Percentiles rank a stretch among this genome's conserved stretches.
Evolutionary conservation across 2,888 invertebrate species (phyloP).

Genomic region (Geophilus truncorum): DNA sequence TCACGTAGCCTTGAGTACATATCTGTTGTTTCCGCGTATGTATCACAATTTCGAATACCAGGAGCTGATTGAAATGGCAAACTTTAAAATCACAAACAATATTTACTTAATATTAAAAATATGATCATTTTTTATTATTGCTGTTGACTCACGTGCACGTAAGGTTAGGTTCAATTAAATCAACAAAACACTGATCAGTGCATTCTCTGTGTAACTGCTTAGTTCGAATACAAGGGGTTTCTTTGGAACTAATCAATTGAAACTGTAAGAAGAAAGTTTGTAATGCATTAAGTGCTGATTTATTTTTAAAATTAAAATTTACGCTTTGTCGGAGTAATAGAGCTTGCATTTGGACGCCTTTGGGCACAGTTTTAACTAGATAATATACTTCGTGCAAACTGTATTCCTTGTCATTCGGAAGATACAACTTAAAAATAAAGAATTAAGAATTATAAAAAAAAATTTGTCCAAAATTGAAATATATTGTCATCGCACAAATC

Average conservation of each 20-base stretch:
- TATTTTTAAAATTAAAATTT: no score
- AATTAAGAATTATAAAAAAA: background rate
- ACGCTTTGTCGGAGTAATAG: background rate
- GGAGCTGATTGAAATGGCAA: background rate
- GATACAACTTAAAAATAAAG: background rate
- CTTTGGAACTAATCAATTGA: background rate
- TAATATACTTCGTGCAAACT: background rate
- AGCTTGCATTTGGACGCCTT: background rate
- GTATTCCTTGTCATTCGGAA: background rate
- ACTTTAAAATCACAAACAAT: background rate
- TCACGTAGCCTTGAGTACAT: background rate
- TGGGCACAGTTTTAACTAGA: background rate
- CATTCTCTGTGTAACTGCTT: background rate
- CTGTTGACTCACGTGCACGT: background rate
- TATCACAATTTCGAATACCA: background rate
- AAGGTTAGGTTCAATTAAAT: background rate
- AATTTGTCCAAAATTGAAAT: no score
- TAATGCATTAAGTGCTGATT: no score
- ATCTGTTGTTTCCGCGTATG: background rate
- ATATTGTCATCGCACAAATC: no score
- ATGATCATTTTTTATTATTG: no score
- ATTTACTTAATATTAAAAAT: background rate
- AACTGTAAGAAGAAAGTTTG: no score
- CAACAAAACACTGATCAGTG: background rate
- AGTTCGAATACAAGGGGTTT: background rate